Conservation (phyloP, 2,888 invertebrate genomes). For the Oasisia sp. region DNA sequence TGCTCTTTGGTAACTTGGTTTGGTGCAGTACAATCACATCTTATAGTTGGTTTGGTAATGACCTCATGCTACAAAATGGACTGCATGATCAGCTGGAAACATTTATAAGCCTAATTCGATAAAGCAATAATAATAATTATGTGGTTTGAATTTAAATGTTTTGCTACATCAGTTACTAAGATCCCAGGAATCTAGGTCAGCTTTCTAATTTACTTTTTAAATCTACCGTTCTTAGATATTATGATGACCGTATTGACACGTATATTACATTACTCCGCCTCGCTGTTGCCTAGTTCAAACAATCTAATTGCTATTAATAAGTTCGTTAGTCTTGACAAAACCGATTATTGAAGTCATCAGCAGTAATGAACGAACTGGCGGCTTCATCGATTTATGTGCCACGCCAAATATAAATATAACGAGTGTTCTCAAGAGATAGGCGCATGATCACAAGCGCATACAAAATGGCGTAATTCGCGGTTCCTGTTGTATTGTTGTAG, state of each 20-base stretch:
- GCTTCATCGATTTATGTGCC: conserved; percentile 17
- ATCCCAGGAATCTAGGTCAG: too few species aligned
- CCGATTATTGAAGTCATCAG: conserved; percentile 7
- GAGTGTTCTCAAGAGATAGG: not conserved
- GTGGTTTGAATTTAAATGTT: too few species aligned
- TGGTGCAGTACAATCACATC: too few species aligned
- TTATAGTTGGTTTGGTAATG: too few species aligned
- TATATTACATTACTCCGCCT: not conserved
- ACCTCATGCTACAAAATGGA: too few species aligned
- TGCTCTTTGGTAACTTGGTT: too few species aligned
- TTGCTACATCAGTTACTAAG: too few species aligned
- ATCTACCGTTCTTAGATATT: not conserved
- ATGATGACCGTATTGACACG: not conserved
- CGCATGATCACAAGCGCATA: not conserved
- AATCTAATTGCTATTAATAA: not conserved
- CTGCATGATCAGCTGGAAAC: too few species aligned
- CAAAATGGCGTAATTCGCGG: too few species aligned
- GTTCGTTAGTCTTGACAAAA: not conserved
- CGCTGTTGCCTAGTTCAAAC: not conserved
- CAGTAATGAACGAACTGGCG: not conserved
- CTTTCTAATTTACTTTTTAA: not conserved
- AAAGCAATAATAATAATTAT: too few species aligned
- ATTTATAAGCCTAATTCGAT: too few species aligned
- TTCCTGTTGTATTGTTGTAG: too few species aligned
- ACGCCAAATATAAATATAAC: not conserved